Evolutionary conservation across 1,140 invertebrate genomes (phyloP), one percentile per base, ranked within the genome.

Genomic region (Caenorhabditis briggsae): DNA sequence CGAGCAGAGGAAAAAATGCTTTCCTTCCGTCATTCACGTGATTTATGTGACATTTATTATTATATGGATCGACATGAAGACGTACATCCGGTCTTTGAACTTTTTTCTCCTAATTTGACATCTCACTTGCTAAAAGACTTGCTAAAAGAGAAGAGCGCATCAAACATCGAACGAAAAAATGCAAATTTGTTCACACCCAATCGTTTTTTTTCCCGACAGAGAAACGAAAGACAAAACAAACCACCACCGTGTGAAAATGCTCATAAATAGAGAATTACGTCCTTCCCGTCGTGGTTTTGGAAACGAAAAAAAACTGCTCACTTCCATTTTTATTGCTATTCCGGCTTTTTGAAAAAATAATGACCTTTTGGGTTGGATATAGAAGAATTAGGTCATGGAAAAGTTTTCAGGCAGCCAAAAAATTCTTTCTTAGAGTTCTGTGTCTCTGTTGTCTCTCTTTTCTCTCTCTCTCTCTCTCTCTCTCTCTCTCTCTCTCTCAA

Each of bases 11-110:
- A 12, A 12, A 65, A n/a, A 25, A 12, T 65, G 11, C 61, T 48
- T 48, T 23, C 20, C 48, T 25, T 46, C 41, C 50, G 43, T 78
- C 70, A 48, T 23, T 78, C 50, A 48, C 59, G 59, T 20, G 59
- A 61, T 61, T 61, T 61, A 61, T 61, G 23, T 14, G 59, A 61
- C 59, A 61, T 65, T 41, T 41, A 65, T 61, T 61, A 61, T 61
- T 33, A 33, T 33, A 33, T 33, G 33, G 33, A 33, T 33, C 33
- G 33, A 33, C 33, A 33, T 33, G 33, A 20, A 8, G 59, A 61
- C 20, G n/a, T 9, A 53, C 20, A 50, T 78, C 70, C 70, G 50
- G 18, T 78, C 70, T n/a, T 78, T 50, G 43, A 48, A 48, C 70
- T 78, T 48, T 53, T n/a, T 41, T 25, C 7, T 78, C 23, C 20